These are phyloP conservation scores for Chaetorhynchus papuensis DNA, from an alignment of 2,113 vertebrate genomes.

Conservation along the genomic window DNA sequence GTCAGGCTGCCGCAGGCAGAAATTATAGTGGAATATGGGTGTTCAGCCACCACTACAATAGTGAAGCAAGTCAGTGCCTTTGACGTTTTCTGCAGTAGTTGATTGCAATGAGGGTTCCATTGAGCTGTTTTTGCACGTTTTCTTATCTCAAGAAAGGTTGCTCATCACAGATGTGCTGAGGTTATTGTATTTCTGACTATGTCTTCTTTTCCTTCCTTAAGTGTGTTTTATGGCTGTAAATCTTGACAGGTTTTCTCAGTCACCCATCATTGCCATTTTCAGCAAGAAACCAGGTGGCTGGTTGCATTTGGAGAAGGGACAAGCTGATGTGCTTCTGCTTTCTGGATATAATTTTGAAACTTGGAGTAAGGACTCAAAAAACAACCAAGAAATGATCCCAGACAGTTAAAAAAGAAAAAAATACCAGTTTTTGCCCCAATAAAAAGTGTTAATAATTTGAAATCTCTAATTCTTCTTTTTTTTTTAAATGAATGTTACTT, in stretches of 20 bases:
- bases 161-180: not conserved
- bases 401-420: not conserved
- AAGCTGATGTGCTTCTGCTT: not conserved
- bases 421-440: not conserved
- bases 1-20: not conserved
- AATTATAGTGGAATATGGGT: not conserved
- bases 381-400: rapidly evolving
- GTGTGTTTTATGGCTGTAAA: not conserved
- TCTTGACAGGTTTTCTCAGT: not conserved
- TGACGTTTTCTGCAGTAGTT: not conserved
- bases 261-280: not conserved
- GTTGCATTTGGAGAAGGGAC: not conserved
- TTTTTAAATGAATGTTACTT: not conserved
- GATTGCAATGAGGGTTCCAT: not conserved
- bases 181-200: not conserved
- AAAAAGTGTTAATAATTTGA: not conserved
- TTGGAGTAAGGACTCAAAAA: not conserved
- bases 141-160: not conserved
- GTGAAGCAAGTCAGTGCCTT: not conserved
- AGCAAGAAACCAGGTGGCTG: not conserved
- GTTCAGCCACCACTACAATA: not conserved
- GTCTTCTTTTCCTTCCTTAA: not conserved
- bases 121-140: not conserved
- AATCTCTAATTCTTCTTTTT: not conserved
- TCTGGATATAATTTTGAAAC: not conserved